Base-by-base conservation (phyloP, 2,113 vertebrate species). In the Dipodomys spectabilis region DNA sequence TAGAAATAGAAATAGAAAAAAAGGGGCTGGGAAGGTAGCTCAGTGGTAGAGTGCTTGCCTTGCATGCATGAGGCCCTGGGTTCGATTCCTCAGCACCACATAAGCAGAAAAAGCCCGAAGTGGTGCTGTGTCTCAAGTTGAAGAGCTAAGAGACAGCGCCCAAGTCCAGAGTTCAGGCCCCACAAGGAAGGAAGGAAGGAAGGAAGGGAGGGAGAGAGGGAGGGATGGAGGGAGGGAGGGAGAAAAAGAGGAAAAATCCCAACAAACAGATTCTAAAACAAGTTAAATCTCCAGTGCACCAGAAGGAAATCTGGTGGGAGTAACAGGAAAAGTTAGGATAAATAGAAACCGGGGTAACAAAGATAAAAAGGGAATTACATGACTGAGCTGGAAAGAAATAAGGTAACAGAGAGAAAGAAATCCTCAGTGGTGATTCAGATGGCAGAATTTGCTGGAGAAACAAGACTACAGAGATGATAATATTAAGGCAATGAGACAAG, bases 371-470 rank as follows among this genome's bases (percentile, higher is more conserved):
- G 68, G 35, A 90, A 45, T 57, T 57, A 16, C 53, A 57, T 78
- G 65, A 80, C 67, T 25, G 73, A 74, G 71, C 39, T 73, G 68
- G 84, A 62, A 68, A 77, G 86, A 94, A 95, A 91, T 23, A 83
- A 83, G 90, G 73, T 94, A 94, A 45, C n/a, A 23, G 90, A 62
- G 90, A 89, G 83, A 30, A 72, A 53, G 73, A 93, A 93, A 32
- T 79, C 79, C 74, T 78, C 64, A 77, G 60, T 11, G 30, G 79
- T 32, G 90, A 69, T 19, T 64, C 78, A 10, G 57, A 44, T 32
- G 82, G 64, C 12, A 83, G 81, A 15, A 28, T 60, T 69, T 86
- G 0, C 69, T 68, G 73, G 53, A 28, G 49, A 71, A 75, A 39
- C 78, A 79, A 30, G 64, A 53, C 62, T 64, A 49, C 2, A 53